Conservation (phyloP, 2,797 vertebrate species). For the Smutsia gigantea region DNA sequence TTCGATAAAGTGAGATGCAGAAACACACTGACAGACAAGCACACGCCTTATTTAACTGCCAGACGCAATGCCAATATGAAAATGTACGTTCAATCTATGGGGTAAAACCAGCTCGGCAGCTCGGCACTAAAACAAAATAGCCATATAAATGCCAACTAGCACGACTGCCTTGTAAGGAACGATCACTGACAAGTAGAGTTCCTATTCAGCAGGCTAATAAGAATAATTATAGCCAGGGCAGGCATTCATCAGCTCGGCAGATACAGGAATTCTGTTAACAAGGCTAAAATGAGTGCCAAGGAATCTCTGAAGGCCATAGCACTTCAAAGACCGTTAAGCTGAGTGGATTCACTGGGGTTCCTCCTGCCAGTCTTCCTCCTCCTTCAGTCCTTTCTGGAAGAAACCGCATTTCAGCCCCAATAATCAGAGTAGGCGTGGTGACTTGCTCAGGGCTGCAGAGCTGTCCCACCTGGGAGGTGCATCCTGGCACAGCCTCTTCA, state of each 20-base stretch:
- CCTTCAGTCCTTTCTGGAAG: neutral
- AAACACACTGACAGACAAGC: constrained; percentile 37
- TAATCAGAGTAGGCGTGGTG: neutral
- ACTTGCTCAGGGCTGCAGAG: neutral
- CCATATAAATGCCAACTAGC: constrained; percentile 27
- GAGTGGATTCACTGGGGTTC: neutral
- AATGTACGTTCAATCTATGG: neutral
- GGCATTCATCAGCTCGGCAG: constrained; percentile 81
- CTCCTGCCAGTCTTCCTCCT: neutral
- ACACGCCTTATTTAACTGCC: constrained; percentile 58
- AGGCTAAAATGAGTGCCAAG: constrained; percentile 78
- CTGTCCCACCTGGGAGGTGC: neutral
- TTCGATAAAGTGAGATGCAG: constrained; percentile 59
- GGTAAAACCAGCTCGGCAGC: neutral
- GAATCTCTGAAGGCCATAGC: constrained; percentile 73
- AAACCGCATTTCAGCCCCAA: neutral
- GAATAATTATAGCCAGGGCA: constrained; percentile 80
- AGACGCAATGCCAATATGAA: constrained; percentile 42
- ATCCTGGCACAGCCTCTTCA: neutral
- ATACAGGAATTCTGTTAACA: constrained; percentile 82
- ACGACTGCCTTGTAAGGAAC: constrained; percentile 70
- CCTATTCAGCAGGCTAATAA: constrained; percentile 78
- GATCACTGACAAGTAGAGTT: constrained; percentile 54
- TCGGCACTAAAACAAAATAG: constrained; percentile 50
- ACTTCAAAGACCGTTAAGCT: constrained; percentile 65